phyloP scores from a whole-genome alignment of 2,113 vertebrate genomes.

The Prunella himalayana region DNA sequence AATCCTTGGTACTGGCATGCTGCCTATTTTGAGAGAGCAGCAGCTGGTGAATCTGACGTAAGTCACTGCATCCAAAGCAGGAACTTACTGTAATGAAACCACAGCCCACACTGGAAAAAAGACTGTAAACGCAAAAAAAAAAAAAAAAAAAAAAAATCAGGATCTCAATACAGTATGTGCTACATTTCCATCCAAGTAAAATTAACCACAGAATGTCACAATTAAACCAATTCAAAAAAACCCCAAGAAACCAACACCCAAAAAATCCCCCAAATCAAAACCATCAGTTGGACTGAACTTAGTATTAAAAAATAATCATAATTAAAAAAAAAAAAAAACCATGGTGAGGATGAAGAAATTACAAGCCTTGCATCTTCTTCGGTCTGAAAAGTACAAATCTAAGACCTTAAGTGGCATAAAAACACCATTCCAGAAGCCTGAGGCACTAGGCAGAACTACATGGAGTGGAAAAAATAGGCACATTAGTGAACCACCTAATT shows the following conservation, averaged over 20 bases:
- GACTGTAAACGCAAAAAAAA: slow-evolving; percentile 28
- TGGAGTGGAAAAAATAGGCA: slow-evolving; percentile 21
- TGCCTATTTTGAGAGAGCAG: slow-evolving; percentile 50
- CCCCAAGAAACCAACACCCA: not conserved
- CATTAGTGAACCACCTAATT: not conserved
- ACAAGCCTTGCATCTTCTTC: not conserved
- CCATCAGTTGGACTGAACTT: not conserved
- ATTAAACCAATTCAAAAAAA: not conserved
- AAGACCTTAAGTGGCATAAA: slow-evolving; percentile 25
- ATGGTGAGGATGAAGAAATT: not conserved
- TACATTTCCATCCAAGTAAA: not conserved
- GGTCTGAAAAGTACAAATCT: not conserved
- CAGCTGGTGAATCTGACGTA: slow-evolving; percentile 62
- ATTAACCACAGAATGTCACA: not conserved
- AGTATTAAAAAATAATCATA: not conserved
- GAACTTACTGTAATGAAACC: slow-evolving; percentile 47
- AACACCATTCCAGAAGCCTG: not conserved
- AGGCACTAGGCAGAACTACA: not conserved
- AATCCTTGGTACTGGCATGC: slow-evolving; percentile 47
- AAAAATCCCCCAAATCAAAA: not conserved
- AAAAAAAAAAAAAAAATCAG: not conserved
- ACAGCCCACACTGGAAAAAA: slow-evolving; percentile 25
- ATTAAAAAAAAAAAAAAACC: not conserved
- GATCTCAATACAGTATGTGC: not conserved
- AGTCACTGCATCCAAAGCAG: slow-evolving; percentile 52